These are phyloP conservation scores for Mormyrops boulengeri DNA, from an alignment of 2,797 vertebrate species.

Conservation along the genomic window DNA sequence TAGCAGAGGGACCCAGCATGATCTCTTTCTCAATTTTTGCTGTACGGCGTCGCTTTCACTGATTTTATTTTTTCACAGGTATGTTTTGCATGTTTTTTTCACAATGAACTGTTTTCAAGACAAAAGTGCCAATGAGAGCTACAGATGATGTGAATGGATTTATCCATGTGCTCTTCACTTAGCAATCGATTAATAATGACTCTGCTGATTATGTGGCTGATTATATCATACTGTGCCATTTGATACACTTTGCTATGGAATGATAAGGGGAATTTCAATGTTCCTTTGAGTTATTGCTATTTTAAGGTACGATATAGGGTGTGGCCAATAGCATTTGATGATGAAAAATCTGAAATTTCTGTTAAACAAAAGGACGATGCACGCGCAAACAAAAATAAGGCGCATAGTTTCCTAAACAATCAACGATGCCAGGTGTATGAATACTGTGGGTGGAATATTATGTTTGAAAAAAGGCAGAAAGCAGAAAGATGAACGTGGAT, in stretches of 20 bases:
- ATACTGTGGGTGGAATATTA: constrained; percentile 23
- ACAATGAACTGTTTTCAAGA: constrained; percentile 44
- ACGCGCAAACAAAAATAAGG: constrained; percentile 31
- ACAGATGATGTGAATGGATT: constrained; percentile 38
- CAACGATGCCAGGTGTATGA: constrained; percentile 18
- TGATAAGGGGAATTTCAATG: constrained; percentile 33
- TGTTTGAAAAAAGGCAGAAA: constrained; percentile 24
- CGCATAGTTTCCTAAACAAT: constrained; percentile 30
- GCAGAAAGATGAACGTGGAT: constrained; percentile 26
- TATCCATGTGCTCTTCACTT: constrained; percentile 46
- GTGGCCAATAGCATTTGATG: constrained; percentile 49
- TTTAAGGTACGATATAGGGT: constrained; percentile 48
- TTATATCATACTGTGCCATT: constrained; percentile 31
- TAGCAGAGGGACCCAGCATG: constrained; percentile 67
- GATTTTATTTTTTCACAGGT: constrained; percentile 64
- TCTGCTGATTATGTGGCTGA: constrained; percentile 52
- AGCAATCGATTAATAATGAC: constrained; percentile 40
- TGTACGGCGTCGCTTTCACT: constrained; percentile 53
- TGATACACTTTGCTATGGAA: constrained; percentile 43
- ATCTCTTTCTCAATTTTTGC: constrained; percentile 51
- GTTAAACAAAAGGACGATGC: constrained; percentile 39
- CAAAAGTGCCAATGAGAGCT: constrained; percentile 22
- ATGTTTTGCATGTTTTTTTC: constrained; percentile 65
- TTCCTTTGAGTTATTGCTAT: constrained; percentile 28
- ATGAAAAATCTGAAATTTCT: constrained; percentile 45